Evolutionary conservation across 2,888 invertebrate species (phyloP), one percentile per base, ranked within the genome.

Genomic region (Ennomos quercinarius): DNA sequence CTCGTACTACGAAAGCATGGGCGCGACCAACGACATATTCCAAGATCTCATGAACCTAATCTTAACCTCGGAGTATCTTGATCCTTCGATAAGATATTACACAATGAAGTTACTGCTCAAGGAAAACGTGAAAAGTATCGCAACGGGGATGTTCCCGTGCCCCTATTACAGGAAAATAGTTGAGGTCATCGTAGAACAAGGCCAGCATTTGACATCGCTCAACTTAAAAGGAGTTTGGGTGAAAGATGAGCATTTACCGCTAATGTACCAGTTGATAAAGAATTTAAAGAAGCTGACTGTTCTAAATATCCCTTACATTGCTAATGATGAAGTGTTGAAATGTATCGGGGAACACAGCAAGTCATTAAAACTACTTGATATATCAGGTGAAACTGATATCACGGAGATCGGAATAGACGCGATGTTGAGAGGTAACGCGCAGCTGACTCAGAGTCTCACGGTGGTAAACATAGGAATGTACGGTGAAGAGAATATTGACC

Each of bases 191-290:
- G 89, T 92, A 6, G 93, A 93, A 17, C 95, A 95, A 81, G 96
- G 95, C 8, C 93, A 88, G 8, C 94, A 95, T 36, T 74, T 96
- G 67, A 94, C 94, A 44, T 84, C 94, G 38, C 91, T 96, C 51
- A 95, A 95, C 82, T 84, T 96, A 57, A 95, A 95, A 87, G 96
- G 96, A 10, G 94, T 96, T 37, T 96, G 95, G 95, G 94, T 95
- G 42, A 94, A 95, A 80, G 95, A 95, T 51, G 95, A 96, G 65
- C 94, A 95, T 70, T 92, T 95, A 72, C 84, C 93, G 57, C 90
- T 95, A 10, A 91, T 96, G 87, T 94, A 94, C 63, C 89, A 94
- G 35, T 81, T 95, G 35, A 89, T 96, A 8, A 90, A 93, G 68
- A 94, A 94, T 68, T 89, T 95, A 46, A 89, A 86, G n/a, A 89